Evolutionary conservation across 2,797 vertebrate genomes (phyloP).

Genomic region (Ciconia nigra): DNA sequence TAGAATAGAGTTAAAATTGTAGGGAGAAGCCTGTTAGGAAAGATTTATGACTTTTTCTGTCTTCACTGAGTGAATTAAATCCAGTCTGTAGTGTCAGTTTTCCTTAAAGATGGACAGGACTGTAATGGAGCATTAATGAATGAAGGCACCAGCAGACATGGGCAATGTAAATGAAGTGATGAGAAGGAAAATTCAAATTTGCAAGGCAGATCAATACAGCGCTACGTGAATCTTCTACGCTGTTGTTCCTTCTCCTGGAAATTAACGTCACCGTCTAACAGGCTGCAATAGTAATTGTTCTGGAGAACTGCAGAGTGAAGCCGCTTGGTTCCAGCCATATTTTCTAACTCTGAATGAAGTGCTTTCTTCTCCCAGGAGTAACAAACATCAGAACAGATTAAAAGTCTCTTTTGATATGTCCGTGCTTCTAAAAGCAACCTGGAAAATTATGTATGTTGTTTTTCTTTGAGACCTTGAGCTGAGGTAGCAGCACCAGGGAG

Average conservation of each 20-base stretch:
- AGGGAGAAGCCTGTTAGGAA: not conserved
- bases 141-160: not conserved
- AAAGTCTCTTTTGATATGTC: not conserved
- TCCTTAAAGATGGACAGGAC: not conserved
- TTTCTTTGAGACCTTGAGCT: not conserved
- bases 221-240: not conserved
- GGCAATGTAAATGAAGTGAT: not conserved
- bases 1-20: not conserved
- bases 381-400: not conserved
- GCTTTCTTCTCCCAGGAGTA: not conserved
- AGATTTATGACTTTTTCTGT: not conserved
- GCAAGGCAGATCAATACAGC: not conserved
- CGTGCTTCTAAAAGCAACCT: not conserved
- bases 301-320: not conserved
- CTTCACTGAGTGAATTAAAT: not conserved
- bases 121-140: not conserved
- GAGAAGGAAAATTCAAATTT: slow-evolving; percentile 7
- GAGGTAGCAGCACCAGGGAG: not conserved
- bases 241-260: not conserved
- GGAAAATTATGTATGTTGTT: not conserved
- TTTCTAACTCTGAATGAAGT: not conserved
- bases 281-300: not conserved
- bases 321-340: not conserved
- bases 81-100: not conserved
- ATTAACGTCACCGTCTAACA: not conserved